phyloP scores from a whole-genome alignment of 2,113 vertebrate genomes.

The Todiramphus chloris region DNA sequence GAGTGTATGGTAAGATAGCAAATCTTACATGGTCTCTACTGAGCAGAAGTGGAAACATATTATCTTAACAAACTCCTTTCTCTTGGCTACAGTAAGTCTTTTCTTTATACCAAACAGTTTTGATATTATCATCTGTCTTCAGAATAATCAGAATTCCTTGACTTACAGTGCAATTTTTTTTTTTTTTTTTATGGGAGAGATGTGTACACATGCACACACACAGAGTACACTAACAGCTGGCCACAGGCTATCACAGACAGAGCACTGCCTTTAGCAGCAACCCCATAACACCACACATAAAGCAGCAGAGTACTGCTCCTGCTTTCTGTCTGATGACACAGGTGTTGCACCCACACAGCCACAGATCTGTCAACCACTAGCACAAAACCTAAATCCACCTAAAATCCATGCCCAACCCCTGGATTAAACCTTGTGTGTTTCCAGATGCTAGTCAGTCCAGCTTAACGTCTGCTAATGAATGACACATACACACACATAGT shows the following conservation, averaged over 20 bases:
- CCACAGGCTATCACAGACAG: background rate
- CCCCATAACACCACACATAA: too few relatives aligned
- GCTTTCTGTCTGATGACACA: background rate
- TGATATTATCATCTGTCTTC: background rate
- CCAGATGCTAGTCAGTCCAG: background rate
- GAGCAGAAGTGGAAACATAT: background rate
- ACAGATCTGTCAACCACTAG: background rate
- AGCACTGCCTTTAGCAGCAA: background rate
- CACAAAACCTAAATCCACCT: background rate
- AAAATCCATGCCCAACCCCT: background rate
- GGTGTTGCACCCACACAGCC: background rate
- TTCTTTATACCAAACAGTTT: background rate
- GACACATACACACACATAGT: background rate
- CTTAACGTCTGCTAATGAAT: background rate
- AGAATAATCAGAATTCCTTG: background rate
- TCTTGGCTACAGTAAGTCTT: background rate
- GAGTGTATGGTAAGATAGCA: background rate
- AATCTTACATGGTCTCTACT: background rate
- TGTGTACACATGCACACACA: fast-evolving
- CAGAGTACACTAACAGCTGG: background rate
- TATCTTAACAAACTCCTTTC: background rate
- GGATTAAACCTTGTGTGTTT: background rate
- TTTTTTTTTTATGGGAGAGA: background rate
- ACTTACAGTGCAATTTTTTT: background rate
- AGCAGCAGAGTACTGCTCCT: background rate